Percentiles rank a stretch among this genome's conserved stretches.
Evolutionary conservation across 2,888 invertebrate species (phyloP).

Genomic region (Euphydryas editha): DNA sequence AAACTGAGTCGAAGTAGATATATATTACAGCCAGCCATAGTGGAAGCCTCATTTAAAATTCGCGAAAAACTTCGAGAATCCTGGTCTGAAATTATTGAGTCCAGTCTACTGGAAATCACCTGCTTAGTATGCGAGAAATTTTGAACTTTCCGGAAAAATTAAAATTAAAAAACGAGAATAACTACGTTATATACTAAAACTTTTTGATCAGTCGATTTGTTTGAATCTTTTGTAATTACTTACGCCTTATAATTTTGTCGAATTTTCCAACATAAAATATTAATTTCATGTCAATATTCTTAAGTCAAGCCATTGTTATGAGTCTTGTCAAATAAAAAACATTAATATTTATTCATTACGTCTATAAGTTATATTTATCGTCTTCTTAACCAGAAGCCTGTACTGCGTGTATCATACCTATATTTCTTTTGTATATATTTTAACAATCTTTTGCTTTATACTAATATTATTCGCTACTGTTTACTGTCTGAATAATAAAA

Average conservation of each 20-base stretch:
- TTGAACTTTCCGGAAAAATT: slow-evolving; percentile 11
- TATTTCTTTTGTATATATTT: too few relatives aligned
- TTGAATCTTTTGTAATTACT: neutral
- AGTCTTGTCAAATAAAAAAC: too few relatives aligned
- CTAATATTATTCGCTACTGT: too few relatives aligned
- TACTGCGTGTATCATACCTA: too few relatives aligned
- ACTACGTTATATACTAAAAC: neutral
- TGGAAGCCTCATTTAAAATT: slow-evolving; percentile 47
- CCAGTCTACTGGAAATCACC: slow-evolving; percentile 20
- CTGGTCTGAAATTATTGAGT: slow-evolving; percentile 31
- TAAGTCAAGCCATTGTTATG: too few relatives aligned
- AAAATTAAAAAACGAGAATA: neutral
- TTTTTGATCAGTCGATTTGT: neutral
- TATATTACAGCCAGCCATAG: slow-evolving; percentile 64
- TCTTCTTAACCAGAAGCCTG: too few relatives aligned
- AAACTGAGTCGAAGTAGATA: slow-evolving; percentile 63
- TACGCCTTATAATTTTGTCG: neutral
- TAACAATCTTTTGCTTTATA: too few relatives aligned
- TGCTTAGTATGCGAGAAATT: slow-evolving; percentile 6
- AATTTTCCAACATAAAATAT: too few relatives aligned
- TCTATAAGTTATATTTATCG: too few relatives aligned
- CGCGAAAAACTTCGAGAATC: slow-evolving; percentile 40
- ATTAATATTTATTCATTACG: too few relatives aligned
- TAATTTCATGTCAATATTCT: too few relatives aligned
- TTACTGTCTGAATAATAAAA: too few relatives aligned